These are phyloP conservation scores for Parambassis ranga DNA, from an alignment of 2,797 vertebrate species.

Conservation along the genomic window DNA sequence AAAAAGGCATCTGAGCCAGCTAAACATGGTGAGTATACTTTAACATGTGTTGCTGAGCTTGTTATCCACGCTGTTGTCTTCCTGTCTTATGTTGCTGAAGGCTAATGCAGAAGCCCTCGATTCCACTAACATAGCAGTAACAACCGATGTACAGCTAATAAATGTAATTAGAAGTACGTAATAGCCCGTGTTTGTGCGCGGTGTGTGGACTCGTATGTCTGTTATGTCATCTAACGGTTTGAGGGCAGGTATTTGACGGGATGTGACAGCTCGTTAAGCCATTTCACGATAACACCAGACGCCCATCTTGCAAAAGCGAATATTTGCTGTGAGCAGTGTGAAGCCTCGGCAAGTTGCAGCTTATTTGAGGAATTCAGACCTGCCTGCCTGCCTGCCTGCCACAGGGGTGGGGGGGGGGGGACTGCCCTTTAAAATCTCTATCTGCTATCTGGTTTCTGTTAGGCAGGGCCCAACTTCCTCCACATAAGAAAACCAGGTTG, in stretches of 20 bases:
- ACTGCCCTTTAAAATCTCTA: constrained; percentile 24
- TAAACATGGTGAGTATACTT: constrained; percentile 77
- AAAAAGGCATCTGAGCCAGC: constrained; percentile 37
- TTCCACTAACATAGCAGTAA: not conserved
- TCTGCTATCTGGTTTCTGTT: constrained; percentile 7
- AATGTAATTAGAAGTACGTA: not conserved
- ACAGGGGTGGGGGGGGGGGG: too few species aligned
- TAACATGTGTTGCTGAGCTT: not conserved
- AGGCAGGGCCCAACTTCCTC: constrained; percentile 8
- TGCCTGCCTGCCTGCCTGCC: constrained; percentile 56
- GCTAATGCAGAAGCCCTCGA: constrained; percentile 14
- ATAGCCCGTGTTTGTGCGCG: not conserved
- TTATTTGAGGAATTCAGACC: constrained; percentile 80
- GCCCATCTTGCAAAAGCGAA: constrained; percentile 71
- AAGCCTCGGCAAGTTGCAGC: constrained; percentile 77
- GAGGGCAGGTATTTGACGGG: constrained; percentile 37
- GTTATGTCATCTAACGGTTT: constrained; percentile 48
- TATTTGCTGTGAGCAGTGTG: constrained; percentile 53
- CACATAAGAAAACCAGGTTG: not conserved
- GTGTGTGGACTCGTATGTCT: fast-evolving
- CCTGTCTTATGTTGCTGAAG: not conserved
- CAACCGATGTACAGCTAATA: not conserved
- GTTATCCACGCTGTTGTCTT: not conserved
- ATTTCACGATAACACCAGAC: constrained; percentile 59
- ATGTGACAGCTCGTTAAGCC: constrained; percentile 54